Conservation (phyloP, 2,888 invertebrate species). For the Gibbula magus region DNA sequence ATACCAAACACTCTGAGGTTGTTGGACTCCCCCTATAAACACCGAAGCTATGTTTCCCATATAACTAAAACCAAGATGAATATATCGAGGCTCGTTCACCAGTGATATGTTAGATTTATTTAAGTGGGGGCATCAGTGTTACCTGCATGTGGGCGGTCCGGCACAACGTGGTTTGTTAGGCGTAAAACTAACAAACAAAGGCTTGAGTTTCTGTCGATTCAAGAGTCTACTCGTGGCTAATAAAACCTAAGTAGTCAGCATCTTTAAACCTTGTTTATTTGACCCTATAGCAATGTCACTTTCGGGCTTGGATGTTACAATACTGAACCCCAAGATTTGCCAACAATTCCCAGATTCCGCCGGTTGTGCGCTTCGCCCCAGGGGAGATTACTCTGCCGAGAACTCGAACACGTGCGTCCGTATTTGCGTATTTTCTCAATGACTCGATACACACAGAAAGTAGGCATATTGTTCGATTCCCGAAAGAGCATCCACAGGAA, state of each 20-base stretch:
- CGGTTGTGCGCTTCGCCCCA: background rate
- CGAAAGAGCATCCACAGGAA: background rate
- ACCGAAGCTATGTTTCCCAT: too few species aligned
- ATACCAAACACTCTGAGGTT: too few species aligned
- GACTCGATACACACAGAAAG: background rate
- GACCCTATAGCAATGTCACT: constrained; percentile 22
- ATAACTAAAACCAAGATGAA: too few species aligned
- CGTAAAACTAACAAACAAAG: constrained; percentile 11
- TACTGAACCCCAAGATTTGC: constrained; percentile 10
- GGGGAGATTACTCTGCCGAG: constrained; percentile 6
- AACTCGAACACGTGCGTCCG: constrained; percentile 4
- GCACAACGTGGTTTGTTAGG: background rate
- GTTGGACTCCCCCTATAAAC: too few species aligned
- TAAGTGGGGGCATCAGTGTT: too few species aligned
- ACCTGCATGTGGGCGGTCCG: too few species aligned
- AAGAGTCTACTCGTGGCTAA: constrained; percentile 22
- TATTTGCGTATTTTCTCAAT: constrained; percentile 20
- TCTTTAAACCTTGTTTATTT: constrained; percentile 22
- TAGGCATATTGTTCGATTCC: constrained; percentile 6
- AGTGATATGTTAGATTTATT: too few species aligned
- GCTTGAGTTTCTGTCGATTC: background rate
- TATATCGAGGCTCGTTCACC: too few species aligned
- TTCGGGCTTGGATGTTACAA: constrained; percentile 16
- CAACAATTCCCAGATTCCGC: constrained; percentile 18
- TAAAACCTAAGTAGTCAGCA: constrained; percentile 25